Percentiles rank a stretch among this genome's conserved stretches.
Conservation (phyloP, 2,113 vertebrate genomes). For the Pseudopipra pipra region DNA sequence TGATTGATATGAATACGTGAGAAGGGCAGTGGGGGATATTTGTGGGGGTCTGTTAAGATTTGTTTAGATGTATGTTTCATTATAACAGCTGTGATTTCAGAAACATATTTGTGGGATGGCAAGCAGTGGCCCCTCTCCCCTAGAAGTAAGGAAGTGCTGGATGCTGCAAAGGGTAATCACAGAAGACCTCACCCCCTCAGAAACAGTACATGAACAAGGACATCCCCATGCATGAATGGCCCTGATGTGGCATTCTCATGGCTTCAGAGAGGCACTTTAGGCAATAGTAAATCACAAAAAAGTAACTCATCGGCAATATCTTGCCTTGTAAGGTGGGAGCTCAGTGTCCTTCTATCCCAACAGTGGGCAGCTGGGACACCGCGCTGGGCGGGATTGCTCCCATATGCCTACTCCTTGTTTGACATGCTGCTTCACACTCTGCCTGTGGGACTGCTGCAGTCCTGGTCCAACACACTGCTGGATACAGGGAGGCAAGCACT, state of each 20-base stretch:
- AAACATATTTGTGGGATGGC: not conserved
- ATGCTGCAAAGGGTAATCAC: not conserved
- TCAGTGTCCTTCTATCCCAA: not conserved
- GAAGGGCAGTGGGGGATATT: too few relatives aligned
- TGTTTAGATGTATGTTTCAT: not conserved
- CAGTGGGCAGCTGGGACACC: not conserved
- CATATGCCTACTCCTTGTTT: not conserved
- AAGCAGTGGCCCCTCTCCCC: not conserved
- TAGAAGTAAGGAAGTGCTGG: not conserved
- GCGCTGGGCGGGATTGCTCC: not conserved
- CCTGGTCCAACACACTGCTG: not conserved
- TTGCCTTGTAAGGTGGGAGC: not conserved
- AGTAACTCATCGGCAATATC: not conserved
- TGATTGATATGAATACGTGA: not conserved
- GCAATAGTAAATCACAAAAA: not conserved
- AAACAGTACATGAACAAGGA: not conserved
- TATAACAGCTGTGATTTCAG: not conserved
- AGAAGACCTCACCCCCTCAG: not conserved
- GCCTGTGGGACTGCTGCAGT: fast-evolving
- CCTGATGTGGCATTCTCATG: not conserved
- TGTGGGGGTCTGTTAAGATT: not conserved
- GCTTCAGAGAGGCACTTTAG: not conserved
- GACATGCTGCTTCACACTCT: not conserved
- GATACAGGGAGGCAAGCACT: not conserved
- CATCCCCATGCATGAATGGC: not conserved